Evolutionary conservation across 1,140 invertebrate genomes (phyloP).

Genomic region (Drosophila albomicans): DNA sequence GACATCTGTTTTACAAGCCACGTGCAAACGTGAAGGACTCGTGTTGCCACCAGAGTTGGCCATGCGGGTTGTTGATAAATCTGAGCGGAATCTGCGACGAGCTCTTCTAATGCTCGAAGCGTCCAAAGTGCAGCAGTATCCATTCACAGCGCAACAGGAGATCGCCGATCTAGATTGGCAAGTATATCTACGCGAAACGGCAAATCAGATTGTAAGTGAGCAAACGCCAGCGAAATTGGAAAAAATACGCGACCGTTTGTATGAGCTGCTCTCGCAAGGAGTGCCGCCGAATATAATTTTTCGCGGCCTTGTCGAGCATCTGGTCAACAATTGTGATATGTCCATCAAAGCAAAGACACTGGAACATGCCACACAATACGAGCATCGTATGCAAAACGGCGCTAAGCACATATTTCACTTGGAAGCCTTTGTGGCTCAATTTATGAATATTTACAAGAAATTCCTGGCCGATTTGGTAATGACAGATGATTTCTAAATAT

Average conservation of each 20-base stretch:
- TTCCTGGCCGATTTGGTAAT: slow-evolving; percentile 90
- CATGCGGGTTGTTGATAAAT: slow-evolving; percentile 91
- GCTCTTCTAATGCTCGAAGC: slow-evolving; percentile 98
- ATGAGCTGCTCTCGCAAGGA: slow-evolving; percentile 97
- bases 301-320: slow-evolving; percentile 93
- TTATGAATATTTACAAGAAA: slow-evolving; percentile 97
- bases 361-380: slow-evolving; percentile 93
- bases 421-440: slow-evolving; percentile 98
- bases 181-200: slow-evolving; percentile 94
- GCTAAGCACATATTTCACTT: slow-evolving; percentile 98
- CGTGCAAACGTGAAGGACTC: slow-evolving; percentile 95
- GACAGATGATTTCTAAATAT: slow-evolving; percentile 72
- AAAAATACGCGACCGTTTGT: slow-evolving; percentile 94
- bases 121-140: slow-evolving; percentile 96
- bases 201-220: slow-evolving; percentile 93
- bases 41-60: slow-evolving; percentile 92
- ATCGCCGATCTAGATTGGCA: slow-evolving; percentile 97
- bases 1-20: slow-evolving; percentile 88
- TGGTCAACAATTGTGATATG: slow-evolving; percentile 95
- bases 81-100: slow-evolving; percentile 95
- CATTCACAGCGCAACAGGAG: slow-evolving; percentile 93
- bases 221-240: slow-evolving; percentile 94
- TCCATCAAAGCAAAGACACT: slow-evolving; percentile 94
- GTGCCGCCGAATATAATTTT: slow-evolving; percentile 98
- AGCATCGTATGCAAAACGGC: slow-evolving; percentile 95